Evolutionary conservation across 1,140 invertebrate species (phyloP).

Genomic region (Platorchestia sp.): DNA sequence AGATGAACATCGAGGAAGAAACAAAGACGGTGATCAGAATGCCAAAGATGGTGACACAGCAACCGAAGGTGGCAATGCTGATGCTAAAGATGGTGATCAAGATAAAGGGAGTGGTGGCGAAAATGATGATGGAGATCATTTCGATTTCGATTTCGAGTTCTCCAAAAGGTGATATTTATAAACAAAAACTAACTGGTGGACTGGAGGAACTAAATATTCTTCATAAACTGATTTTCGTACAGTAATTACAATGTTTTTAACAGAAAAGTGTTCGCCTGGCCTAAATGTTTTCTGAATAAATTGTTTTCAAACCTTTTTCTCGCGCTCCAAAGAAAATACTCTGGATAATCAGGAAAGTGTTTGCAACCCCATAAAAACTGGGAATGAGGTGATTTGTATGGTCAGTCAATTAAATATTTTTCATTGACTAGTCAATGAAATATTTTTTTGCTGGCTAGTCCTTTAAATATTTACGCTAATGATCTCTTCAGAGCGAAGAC

Average conservation of each 20-base stretch:
- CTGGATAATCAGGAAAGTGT: background rate
- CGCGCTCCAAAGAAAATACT: background rate
- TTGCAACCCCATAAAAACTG: background rate
- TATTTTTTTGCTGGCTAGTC: too few relatives aligned
- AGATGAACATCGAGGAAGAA: background rate
- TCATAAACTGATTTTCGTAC: background rate
- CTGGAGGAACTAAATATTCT: background rate
- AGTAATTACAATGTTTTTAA: background rate
- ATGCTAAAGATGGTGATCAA: background rate
- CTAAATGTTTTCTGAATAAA: background rate
- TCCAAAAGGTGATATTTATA: conserved; percentile 7
- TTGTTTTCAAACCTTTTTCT: background rate
- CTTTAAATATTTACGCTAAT: too few relatives aligned
- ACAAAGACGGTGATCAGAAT: background rate
- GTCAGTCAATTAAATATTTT: too few relatives aligned
- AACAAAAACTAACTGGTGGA: background rate
- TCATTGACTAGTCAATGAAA: too few relatives aligned
- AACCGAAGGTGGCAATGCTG: background rate
- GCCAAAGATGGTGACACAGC: background rate
- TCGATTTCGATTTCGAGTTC: conserved; percentile 37
- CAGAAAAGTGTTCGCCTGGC: background rate
- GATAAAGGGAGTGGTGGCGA: background rate
- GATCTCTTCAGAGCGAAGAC: too few relatives aligned
- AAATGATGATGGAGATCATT: background rate
- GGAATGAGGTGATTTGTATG: too few relatives aligned